Conservation (phyloP, 2,113 vertebrate species). For the Apodemus speciosus region DNA sequence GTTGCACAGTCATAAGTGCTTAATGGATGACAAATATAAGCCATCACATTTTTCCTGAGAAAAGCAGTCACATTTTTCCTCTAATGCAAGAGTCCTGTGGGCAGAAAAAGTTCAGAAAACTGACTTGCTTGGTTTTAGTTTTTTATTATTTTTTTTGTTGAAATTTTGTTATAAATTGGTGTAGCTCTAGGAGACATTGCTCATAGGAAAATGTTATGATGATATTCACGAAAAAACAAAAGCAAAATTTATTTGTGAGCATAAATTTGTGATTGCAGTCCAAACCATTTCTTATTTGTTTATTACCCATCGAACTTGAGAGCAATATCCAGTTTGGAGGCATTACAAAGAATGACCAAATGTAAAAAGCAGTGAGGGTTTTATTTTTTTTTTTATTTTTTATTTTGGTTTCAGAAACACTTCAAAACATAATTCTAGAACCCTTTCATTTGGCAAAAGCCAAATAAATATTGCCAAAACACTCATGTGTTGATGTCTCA, state of each 20-base stretch:
- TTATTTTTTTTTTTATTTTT: too few species aligned
- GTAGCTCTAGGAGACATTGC: background rate
- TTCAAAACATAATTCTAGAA: slow-evolving; percentile 59
- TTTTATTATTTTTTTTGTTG: slow-evolving; percentile 14
- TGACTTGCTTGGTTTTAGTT: background rate
- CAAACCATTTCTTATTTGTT: slow-evolving; percentile 23
- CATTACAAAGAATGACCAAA: slow-evolving; percentile 56
- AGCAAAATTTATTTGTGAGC: background rate
- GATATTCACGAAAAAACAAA: background rate
- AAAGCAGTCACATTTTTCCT: background rate
- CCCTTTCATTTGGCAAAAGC: slow-evolving; percentile 25
- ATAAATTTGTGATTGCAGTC: background rate
- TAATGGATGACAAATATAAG: background rate
- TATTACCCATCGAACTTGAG: slow-evolving; percentile 30
- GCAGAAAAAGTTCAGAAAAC: background rate
- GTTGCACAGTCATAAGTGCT: background rate
- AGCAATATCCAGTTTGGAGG: slow-evolving; percentile 27
- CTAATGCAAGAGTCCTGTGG: background rate
- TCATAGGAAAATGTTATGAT: slow-evolving; percentile 25
- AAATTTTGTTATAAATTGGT: slow-evolving; percentile 35
- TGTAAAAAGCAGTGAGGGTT: background rate
- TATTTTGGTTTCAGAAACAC: slow-evolving; percentile 57
- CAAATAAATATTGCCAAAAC: background rate
- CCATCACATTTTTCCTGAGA: background rate
- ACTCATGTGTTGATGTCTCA: slow-evolving; percentile 17